A percentile compares a stretch with the other conserved stretches of the same genome.
Evolutionary conservation across 2,888 invertebrate species (phyloP).

Genomic region (Coleophora flavipennella): DNA sequence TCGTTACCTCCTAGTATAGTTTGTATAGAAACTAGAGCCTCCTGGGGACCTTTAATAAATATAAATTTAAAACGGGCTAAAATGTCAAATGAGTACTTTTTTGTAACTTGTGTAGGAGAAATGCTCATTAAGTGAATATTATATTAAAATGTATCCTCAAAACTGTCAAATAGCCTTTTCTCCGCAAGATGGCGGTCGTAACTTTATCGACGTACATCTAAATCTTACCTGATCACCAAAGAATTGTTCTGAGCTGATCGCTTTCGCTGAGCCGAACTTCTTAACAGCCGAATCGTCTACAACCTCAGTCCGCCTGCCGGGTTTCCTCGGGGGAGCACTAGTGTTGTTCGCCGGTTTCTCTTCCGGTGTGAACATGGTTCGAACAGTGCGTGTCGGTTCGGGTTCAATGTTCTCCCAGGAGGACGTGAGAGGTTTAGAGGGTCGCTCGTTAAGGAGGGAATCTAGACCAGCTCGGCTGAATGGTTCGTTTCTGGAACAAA

Average conservation of each 20-base stretch:
- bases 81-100: no score
- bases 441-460: slow-evolving; percentile 17
- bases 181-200: no score
- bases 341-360: slow-evolving; percentile 10
- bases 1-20: no score
- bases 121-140: no score
- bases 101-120: no score
- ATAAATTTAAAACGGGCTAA: no score
- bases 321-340: slow-evolving; percentile 10
- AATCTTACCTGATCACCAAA: slow-evolving; percentile 83
- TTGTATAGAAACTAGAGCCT: no score
- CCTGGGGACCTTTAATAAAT: no score
- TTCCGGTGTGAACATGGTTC: slow-evolving; percentile 40
- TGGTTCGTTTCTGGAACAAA: slow-evolving; percentile 44
- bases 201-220: no score
- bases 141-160: no score
- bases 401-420: slow-evolving; percentile 49
- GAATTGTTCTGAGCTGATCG: slow-evolving; percentile 97
- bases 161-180: no score
- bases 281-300: slow-evolving; percentile 86
- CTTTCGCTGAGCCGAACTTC: slow-evolving; percentile 97
- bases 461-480: slow-evolving; percentile 35
- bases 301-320: slow-evolving; percentile 20
- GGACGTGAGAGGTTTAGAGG: slow-evolving; percentile 5
- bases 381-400: slow-evolving; percentile 41